phyloP scores from a whole-genome alignment of 1,140 invertebrate genomes.

The Drosophila obscura region DNA sequence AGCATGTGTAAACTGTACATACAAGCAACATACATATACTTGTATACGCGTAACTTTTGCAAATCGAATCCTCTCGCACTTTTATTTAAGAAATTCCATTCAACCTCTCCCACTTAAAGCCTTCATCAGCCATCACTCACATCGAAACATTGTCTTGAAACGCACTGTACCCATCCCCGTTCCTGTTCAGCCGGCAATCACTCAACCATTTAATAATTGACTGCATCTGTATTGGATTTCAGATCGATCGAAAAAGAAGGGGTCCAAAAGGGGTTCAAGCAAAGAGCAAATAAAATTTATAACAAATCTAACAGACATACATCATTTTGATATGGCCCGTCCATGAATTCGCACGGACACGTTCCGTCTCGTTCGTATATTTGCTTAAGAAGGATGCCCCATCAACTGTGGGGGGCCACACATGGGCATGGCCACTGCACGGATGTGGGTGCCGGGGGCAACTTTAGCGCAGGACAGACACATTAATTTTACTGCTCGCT shows the following conservation, averaged over 20 bases:
- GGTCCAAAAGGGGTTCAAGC: conserved; percentile 17
- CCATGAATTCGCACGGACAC: conserved; percentile 41
- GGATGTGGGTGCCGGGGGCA: conserved; percentile 8
- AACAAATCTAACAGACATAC: conserved; percentile 79
- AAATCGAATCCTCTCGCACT: too few relatives aligned
- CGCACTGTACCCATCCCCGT: neutral
- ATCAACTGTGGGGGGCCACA: conserved; percentile 1
- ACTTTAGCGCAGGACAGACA: conserved; percentile 56
- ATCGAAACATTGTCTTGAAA: neutral
- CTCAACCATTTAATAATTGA: conserved; percentile 64
- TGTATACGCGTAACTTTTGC: too few relatives aligned
- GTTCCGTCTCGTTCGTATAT: conserved; percentile 56
- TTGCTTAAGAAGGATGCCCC: conserved; percentile 65
- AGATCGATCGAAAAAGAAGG: conserved; percentile 14
- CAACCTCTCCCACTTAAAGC: too few relatives aligned
- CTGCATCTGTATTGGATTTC: conserved; percentile 40
- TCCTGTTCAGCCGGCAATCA: conserved; percentile 36
- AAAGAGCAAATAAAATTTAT: conserved; percentile 77
- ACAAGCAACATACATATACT: too few relatives aligned
- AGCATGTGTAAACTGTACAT: too few relatives aligned
- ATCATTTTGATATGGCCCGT: conserved; percentile 75
- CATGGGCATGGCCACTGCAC: conserved; percentile 14
- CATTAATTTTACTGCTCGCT: conserved; percentile 79
- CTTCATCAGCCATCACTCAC: too few relatives aligned
- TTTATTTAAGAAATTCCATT: too few relatives aligned